These are phyloP conservation scores for Zhuqinia jingwanae DNA, from an alignment of 2,888 invertebrate genomes.

Conservation along the genomic window DNA sequence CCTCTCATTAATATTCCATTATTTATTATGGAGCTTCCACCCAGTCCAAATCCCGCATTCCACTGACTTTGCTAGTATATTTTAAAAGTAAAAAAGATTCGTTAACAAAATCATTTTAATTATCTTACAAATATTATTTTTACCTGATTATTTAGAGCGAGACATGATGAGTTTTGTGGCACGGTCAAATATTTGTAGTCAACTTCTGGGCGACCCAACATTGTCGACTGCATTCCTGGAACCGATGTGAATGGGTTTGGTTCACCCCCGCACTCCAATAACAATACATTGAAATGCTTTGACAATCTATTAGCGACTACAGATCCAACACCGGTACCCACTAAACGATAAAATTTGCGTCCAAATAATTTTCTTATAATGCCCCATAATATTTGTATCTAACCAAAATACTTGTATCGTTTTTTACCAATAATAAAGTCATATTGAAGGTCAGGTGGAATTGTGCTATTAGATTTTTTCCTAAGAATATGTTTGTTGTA, in stretches of 20 bases:
- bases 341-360: too few relatives aligned
- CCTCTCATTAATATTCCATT: constrained; percentile 74
- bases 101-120: too few relatives aligned
- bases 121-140: constrained; percentile 46
- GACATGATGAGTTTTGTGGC: constrained; percentile 76
- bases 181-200: constrained; percentile 78
- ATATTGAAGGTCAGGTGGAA: too few relatives aligned
- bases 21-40: constrained; percentile 76
- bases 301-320: constrained; percentile 69
- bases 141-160: constrained; percentile 76
- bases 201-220: constrained; percentile 76
- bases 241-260: constrained; percentile 75
- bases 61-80: constrained; percentile 63
- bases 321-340: not conserved
- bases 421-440: too few relatives aligned
- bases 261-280: constrained; percentile 75
- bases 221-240: constrained; percentile 74
- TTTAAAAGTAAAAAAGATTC: not conserved
- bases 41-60: constrained; percentile 75
- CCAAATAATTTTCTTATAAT: too few relatives aligned
- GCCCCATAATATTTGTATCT: too few relatives aligned
- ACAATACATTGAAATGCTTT: constrained; percentile 73
- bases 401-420: too few relatives aligned
- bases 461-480: not conserved
- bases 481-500: not conserved